Evolutionary conservation across 2,888 invertebrate genomes (phyloP), one percentile per base, ranked within the genome.

Genomic region (Drosophila prostipennis): DNA sequence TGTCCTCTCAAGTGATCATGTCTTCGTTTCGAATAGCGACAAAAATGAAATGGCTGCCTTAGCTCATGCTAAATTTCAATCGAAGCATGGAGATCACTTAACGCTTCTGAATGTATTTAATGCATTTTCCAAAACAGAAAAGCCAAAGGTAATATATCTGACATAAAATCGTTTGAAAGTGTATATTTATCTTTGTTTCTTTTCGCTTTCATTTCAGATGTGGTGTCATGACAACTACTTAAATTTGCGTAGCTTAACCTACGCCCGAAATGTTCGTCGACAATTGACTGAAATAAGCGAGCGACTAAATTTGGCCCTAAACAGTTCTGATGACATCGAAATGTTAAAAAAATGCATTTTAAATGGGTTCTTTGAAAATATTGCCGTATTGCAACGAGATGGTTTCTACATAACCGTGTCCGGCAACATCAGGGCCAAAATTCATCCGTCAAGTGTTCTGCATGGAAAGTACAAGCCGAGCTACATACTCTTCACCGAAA

Each of bases 211-310:
- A 7, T 76, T 74, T 37, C 37, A 91, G 91, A 65, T 91, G 91
- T 98, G 98, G 97, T 98, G 98, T 90, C 95, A 95, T 89, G 97
- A 98, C 79, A 97, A 98, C 92, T 98, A 95, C 90, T 92, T 98
- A 53, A 96, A 98, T 90, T 93, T 94, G 72, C 94, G 97, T 77
- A 97, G 98, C 92, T 93, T 99, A 87, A 93, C 94, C 42, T 96
- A 96, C 89, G 98, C 97, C 0, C 92, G 93, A 46, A 96, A 97
- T 78, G 96, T 98, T 3, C 93, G 97, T 51, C 93, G 94, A 55
- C 98, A 99, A 91, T 92, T 99, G 70, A 91, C 94, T 11, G 94
- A 95, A 29, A 94, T 98, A 48, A 96, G 96, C 86, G 92, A 93
- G 71, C 93, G 94, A 78, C 92, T 94, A 51, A 93, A 94, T 52